A percentile compares a stretch with the other conserved stretches of the same genome.
Conservation (phyloP, 2,888 invertebrate genomes). For the Syrphus vitripennis region DNA sequence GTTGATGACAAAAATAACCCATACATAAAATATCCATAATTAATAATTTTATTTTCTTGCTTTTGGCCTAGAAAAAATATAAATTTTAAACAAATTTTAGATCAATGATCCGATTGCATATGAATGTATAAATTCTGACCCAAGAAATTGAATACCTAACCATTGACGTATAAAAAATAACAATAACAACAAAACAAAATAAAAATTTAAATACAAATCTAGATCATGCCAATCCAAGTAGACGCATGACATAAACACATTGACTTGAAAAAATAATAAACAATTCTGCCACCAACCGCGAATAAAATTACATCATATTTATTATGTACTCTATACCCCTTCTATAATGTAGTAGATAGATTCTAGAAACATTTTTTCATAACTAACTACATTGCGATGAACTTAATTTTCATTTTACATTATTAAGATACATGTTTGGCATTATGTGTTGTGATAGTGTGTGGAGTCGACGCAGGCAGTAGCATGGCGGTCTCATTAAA, state of each 20-base stretch:
- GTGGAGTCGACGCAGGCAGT: background rate
- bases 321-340: background rate
- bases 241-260: constrained; percentile 39
- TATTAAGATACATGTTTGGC: constrained; percentile 8
- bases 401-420: background rate
- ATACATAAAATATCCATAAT: background rate
- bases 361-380: background rate
- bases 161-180: background rate
- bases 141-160: background rate
- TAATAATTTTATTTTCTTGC: background rate
- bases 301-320: constrained; percentile 18
- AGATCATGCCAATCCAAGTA: constrained; percentile 27
- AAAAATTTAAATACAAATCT: constrained; percentile 10
- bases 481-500: background rate
- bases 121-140: background rate
- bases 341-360: background rate
- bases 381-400: background rate
- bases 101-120: background rate
- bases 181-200: background rate
- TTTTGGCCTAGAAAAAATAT: background rate
- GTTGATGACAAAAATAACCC: background rate
- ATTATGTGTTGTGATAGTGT: constrained; percentile 16
- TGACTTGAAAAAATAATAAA: constrained; percentile 34
- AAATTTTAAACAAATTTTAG: background rate
- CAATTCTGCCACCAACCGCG: constrained; percentile 34